Conservation (phyloP, 2,888 invertebrate species). For the Scaptomyza parva region DNA sequence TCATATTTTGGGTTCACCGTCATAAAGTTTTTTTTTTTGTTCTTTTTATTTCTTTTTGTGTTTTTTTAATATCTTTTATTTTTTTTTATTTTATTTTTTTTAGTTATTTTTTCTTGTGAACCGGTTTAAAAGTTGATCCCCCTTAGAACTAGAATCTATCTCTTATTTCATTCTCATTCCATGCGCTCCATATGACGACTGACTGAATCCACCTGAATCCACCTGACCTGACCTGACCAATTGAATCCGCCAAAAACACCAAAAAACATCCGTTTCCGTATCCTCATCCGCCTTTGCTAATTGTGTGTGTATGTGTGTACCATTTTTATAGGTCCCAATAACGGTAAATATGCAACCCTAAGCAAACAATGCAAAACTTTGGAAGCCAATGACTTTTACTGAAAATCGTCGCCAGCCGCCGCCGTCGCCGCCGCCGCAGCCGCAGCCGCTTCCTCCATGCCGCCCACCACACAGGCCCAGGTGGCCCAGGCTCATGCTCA, state of each 20-base stretch:
- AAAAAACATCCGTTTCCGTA: slow-evolving; percentile 53
- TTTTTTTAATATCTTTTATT: too few species aligned
- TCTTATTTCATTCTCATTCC: slow-evolving; percentile 47
- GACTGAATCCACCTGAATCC: too few species aligned
- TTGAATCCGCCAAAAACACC: slow-evolving; percentile 34
- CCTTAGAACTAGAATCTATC: too few species aligned
- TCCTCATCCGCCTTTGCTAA: slow-evolving; percentile 73
- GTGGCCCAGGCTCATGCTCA: slow-evolving; percentile 55
- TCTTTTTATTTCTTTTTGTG: too few species aligned
- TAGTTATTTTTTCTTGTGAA: too few species aligned
- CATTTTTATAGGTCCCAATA: slow-evolving; percentile 88
- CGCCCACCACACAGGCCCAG: slow-evolving; percentile 81
- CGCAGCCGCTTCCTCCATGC: slow-evolving; percentile 72
- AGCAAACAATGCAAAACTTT: slow-evolving; percentile 98
- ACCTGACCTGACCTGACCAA: slow-evolving; percentile 20
- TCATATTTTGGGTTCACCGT: too few species aligned
- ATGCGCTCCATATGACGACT: slow-evolving; percentile 35
- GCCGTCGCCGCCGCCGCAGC: slow-evolving; percentile 82
- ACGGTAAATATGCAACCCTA: slow-evolving; percentile 96
- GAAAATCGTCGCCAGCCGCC: slow-evolving; percentile 89
- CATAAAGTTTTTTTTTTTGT: too few species aligned
- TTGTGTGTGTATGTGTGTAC: slow-evolving; percentile 56
- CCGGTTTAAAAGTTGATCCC: too few species aligned
- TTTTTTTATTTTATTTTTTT: too few species aligned
- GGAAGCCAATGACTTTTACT: slow-evolving; percentile 97